A percentile compares a stretch with the other conserved stretches of the same genome.
Conservation (phyloP, 2,113 vertebrate genomes). For the Syngnathus floridae region DNA sequence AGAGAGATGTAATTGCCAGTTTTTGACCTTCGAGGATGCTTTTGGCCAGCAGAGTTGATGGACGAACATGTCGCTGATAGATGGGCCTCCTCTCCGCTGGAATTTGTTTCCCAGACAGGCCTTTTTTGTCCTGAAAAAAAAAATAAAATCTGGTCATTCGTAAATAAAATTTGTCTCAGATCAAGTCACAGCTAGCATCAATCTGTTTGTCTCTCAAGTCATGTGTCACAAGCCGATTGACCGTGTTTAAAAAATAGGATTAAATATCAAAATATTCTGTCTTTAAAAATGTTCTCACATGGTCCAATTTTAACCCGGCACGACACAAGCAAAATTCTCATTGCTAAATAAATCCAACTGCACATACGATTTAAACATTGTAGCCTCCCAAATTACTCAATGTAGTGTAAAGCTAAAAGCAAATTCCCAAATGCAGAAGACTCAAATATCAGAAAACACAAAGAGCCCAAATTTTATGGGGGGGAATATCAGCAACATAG, state of each 20-base stretch:
- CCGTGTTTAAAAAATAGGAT: too few relatives aligned
- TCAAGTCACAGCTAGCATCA: neutral
- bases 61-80: conserved; percentile 87
- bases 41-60: conserved; percentile 92
- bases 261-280: too few relatives aligned
- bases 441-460: neutral
- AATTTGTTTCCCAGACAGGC: conserved; percentile 82
- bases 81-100: conserved; percentile 83
- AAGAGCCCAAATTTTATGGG: neutral
- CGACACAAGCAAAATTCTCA: too few relatives aligned
- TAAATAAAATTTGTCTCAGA: neutral
- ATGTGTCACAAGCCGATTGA: too few relatives aligned
- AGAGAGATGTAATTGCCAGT: neutral
- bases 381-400: neutral
- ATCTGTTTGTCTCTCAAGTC: neutral
- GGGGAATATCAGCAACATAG: neutral
- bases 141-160: neutral
- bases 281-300: too few relatives aligned
- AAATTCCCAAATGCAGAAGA: neutral
- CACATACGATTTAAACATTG: too few relatives aligned
- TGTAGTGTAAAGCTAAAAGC: neutral
- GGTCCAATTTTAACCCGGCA: too few relatives aligned
- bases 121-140: conserved; percentile 87
- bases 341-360: too few relatives aligned
- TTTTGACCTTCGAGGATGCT: conserved; percentile 93